Base-by-base conservation (phyloP, 2,888 invertebrate genomes). In the Meteorus cinctellus region DNA sequence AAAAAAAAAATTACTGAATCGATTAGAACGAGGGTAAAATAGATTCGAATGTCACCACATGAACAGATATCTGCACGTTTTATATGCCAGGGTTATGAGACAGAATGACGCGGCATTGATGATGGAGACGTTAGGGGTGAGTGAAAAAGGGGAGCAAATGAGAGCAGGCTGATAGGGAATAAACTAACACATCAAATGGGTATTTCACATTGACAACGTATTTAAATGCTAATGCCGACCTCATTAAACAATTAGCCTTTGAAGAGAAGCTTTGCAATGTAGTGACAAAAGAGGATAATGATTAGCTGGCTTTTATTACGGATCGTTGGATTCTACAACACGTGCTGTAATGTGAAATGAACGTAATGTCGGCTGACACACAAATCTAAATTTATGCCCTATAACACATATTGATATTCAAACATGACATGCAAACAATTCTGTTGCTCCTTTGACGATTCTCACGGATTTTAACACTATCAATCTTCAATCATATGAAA, bases 231-330 rank as follows among this genome's bases (percentile, higher is more conserved):
- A 87, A 88, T 88, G 82, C 82, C 80, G 78, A 82, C 81, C 86
- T 88, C 88, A 86, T 88, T 88, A 88, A 87, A 86, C 85, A 87
- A 88, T 88, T 88, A 88, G 84, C 85, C 86, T 88, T 84, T 85
- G 83, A 82, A 82, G 82, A 81, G 81, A 80, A 75, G 82, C 80
- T 78, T 79, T 73, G 75, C 68, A 70, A 78, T 72, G 71, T 77
- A 81, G 76, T 76, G 72, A 76, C 77, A 72, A 48, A 67, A 73
- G 71, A 71, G 73, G 29, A 70, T 72, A 78, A 81, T 81, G 80
- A 84, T 86, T 84, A 85, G 84, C 81, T 77, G 81, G 87, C 86
- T 85, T 86, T 87, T 85, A 86, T 87, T 82, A 86, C 82, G 84
- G 84, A 78, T 82, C 84, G 82, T 77, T 83, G 84, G 80, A 85